Base-by-base conservation (phyloP, 1,140 invertebrate genomes). In the Glomeris maerens region DNA sequence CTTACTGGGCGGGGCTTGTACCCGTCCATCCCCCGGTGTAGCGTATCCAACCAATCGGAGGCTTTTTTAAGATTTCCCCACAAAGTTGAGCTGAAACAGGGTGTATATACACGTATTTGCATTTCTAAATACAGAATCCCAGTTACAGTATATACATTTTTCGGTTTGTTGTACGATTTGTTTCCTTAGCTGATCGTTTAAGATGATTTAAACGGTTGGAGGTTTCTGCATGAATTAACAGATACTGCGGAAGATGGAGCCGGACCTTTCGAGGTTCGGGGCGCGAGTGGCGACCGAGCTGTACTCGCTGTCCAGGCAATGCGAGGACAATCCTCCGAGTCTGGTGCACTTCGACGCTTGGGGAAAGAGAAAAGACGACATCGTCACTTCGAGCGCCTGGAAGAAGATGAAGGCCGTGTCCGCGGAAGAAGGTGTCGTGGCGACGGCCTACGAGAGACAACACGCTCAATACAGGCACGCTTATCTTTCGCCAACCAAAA, bases 381-480 rank as follows among this genome's bases (percentile, higher is more conserved):
- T 76, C 3, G 51, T 67, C 38, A 76, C 74, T 2, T 72, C 69
- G 54, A 46, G 63, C 21, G 74, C 75, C 27, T 78, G 76, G 76
- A 66, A 70, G 38, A 58, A 64, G 52, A 66, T 75, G 64, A 74
- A 78, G 54, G 59, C 63, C 21, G 68, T 78, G 26, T 64, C 73
- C 25, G 75, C 77, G 21, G 66, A 73, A 59, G 76, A 78, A 61
- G 76, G 76, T 1, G 59, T 78, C 0, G 64, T 78, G 44, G 66
- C 73, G 2, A 67, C 72, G 52, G 72, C 71, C 5, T 78, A 78
- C 62, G 71, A 77, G 50, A 62, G 68, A 22, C 66, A 69, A 47
- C 64, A 61, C 56, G 64, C 54, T 31, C 62, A 71, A 49, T 72
- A 54, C 52, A 67, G 65, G 65, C 65, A 2, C 45, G 38, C 20